Base-by-base conservation (phyloP, 2,797 vertebrate species). In the Gallinago nigripennis region DNA sequence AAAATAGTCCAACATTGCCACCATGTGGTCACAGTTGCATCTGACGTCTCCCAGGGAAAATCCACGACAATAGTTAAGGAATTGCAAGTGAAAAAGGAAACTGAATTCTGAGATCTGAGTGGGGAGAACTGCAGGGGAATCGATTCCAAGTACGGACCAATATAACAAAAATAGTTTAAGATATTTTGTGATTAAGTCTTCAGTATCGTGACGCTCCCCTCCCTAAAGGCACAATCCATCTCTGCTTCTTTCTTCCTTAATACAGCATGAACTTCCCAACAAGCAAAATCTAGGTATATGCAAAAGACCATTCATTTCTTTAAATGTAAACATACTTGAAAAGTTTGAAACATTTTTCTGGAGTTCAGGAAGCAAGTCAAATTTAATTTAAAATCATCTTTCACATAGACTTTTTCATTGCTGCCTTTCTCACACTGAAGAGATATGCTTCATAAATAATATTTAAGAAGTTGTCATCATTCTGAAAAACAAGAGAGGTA, bases 391-490 rank as follows among this genome's bases (percentile, higher is more conserved):
- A 90, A 72, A 33, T 17, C 24, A 65, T 64, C 63, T 58, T 94
- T 98, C 91, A 98, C 65, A 96, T 21, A 2, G 97, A 97, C 92
- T 98, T 97, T 48, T 96, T 97, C 86, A 97, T 25, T 0, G 96
- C 93, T 0, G 98, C 97, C 80, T 97, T 98, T 61, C 98, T 96
- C 70, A 98, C 96, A 14, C 98, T 98, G 96, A 98, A 98, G 96
- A 98, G 94, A 96, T 99, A 99, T 7, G 99, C 98, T 93, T 99
- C 98, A 19, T 99, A 99, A 98, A 99, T 99, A 73, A 98, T 98
- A 94, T 99, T 99, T 95, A 99, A 94, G 98, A 99, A 99, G 90
- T 98, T 98, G 95, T 98, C 95, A 48, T 99, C 99, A 2, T 98
- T 99, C 99, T 99, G 98, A 70, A 98, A 98, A 98, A 95, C 37